Evolutionary conservation across 2,797 vertebrate genomes (phyloP), one percentile per base, ranked within the genome.

Genomic region (Halcyon chelicuti): DNA sequence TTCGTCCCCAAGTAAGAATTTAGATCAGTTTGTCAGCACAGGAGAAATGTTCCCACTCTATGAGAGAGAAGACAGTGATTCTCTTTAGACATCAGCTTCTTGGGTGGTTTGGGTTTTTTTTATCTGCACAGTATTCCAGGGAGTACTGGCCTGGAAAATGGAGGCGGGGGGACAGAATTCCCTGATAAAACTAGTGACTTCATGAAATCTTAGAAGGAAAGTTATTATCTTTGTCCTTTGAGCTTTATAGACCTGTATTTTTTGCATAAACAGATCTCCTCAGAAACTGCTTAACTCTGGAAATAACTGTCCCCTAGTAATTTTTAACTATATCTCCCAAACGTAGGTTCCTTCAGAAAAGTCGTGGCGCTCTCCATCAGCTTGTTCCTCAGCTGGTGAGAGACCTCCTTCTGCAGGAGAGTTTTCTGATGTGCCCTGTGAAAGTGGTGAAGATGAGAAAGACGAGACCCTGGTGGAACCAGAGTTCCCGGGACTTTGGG

Each of bases 401-500:
- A 65, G 6, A 92, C 2, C 35, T 44, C 33, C 25, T 40, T 28
- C 65, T 31, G 39, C 8, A 5, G 67, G 9, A 68, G 96, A 95
- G 68, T 84, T 73, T 21, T 14, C 62, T 76, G 86, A 61, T 17
- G 17, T 29, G 40, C 42, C n/a, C 52, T 54, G 40, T 49, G 84
- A 82, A 75, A 87, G 72, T 10, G 35, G 3, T 57, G 78, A 60
- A 23, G 74, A 82, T 22, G 84, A 91, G 49, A 89, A 96, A 0
- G 85, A 96, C 1, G 93, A 98, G 78, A 98, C 78, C 16, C 94
- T 99, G 39, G 95, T 96, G 17, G 96, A 98, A 93, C 99, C 99
- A 1, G 99, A 99, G 95, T 98, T 99, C 94, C 96, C 96, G 0
- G 99, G 99, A 35, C 98, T 99, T 31, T 99, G 99, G 99, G 93